phyloP scores from a whole-genome alignment of 2,888 invertebrate genomes.

The Scaeva pyrastri region DNA sequence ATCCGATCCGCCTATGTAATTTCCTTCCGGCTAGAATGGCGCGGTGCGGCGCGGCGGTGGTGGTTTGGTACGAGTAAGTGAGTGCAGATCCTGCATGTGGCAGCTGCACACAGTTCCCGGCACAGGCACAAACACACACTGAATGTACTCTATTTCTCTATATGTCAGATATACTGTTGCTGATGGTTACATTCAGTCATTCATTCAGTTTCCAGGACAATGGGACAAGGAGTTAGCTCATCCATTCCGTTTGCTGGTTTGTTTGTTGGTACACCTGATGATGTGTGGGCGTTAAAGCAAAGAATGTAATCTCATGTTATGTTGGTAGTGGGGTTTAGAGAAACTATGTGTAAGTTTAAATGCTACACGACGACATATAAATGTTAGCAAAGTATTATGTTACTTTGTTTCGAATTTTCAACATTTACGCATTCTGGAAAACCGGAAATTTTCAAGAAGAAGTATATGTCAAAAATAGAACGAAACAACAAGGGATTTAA shows the following conservation, averaged over 20 bases:
- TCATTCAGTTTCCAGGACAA: not conserved
- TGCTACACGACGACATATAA: not conserved
- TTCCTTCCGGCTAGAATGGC: conserved; percentile 57
- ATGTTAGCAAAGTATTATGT: not conserved
- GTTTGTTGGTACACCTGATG: not conserved
- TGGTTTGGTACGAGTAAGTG: too few species aligned
- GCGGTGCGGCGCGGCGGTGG: too few species aligned
- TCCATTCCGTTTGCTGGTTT: conserved; percentile 3
- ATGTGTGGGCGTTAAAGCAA: conserved; percentile 15
- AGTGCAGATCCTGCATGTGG: conserved; percentile 36
- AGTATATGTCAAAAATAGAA: conserved; percentile 8
- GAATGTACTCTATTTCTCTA: too few species aligned
- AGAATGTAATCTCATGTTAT: conserved; percentile 32
- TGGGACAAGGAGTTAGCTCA: conserved; percentile 16
- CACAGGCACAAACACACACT: too few species aligned
- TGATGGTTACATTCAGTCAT: conserved; percentile 20
- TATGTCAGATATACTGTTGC: conserved; percentile 4
- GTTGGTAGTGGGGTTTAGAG: not conserved
- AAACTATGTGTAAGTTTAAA: conserved; percentile 17
- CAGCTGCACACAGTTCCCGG: conserved; percentile 28
- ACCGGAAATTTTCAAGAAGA: conserved; percentile 16
- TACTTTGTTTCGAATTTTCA: conserved; percentile 26
- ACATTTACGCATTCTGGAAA: conserved; percentile 15
- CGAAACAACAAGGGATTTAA: not conserved
- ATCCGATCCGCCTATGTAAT: conserved; percentile 51